phyloP scores from a whole-genome alignment of 2,113 vertebrate genomes.

The Carollia perspicillata region DNA sequence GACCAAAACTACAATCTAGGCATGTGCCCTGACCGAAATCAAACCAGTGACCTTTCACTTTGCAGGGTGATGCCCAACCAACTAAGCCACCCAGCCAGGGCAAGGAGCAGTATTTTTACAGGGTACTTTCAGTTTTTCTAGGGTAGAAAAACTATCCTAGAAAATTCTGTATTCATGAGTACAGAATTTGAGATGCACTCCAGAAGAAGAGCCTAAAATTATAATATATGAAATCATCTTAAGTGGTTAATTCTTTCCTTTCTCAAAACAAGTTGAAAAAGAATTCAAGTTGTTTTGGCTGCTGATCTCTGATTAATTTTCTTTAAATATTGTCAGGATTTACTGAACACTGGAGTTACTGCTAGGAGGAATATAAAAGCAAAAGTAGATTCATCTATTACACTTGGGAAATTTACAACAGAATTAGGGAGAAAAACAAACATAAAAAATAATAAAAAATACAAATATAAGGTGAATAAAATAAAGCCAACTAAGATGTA shows the following conservation, averaged over 20 bases:
- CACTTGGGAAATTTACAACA: neutral
- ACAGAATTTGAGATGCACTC: neutral
- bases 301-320: neutral
- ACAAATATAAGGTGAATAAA: neutral
- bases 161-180: too few species aligned
- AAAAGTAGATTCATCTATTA: neutral
- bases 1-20: too few species aligned
- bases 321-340: neutral
- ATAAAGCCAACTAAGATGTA: neutral
- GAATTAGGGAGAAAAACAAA: neutral
- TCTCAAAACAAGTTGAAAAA: neutral
- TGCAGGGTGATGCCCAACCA: too few species aligned
- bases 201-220: neutral
- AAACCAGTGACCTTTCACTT: too few species aligned
- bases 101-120: neutral
- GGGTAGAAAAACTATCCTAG: too few species aligned
- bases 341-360: neutral
- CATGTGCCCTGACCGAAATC: too few species aligned
- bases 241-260: neutral
- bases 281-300: neutral
- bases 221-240: neutral
- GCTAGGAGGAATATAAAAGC: neutral
- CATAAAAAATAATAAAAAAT: neutral
- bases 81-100: too few species aligned
- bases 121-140: rapidly evolving